phyloP scores from a whole-genome alignment of 2,797 vertebrate species.

The Gymnodraco acuticeps region DNA sequence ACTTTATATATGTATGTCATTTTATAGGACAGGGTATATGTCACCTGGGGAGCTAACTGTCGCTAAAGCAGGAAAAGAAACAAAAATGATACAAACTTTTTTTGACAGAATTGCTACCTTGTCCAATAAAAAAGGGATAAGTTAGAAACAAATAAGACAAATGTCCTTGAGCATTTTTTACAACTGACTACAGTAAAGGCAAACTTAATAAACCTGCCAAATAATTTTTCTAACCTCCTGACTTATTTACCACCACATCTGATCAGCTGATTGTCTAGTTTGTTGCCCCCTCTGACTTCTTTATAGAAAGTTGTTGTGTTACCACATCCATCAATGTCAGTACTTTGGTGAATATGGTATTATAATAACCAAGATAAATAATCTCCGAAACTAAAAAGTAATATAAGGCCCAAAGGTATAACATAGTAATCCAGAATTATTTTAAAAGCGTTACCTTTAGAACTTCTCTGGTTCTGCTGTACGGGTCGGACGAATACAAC shows the following conservation, averaged over 20 bases:
- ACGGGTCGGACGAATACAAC: conserved; percentile 85
- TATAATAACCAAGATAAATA: not conserved
- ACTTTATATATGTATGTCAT: too few species aligned
- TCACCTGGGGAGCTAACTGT: too few species aligned
- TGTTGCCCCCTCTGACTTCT: not conserved
- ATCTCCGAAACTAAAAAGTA: not conserved
- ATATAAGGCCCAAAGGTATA: not conserved
- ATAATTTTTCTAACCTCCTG: not conserved
- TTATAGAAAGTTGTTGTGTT: not conserved
- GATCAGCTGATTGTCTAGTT: not conserved
- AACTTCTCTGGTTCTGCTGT: conserved; percentile 79
- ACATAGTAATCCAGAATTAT: too few species aligned
- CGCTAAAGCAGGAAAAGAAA: too few species aligned
- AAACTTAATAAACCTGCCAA: not conserved
- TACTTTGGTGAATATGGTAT: not conserved
- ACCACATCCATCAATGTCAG: not conserved
- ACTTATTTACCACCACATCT: not conserved
- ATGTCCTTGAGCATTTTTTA: too few species aligned
- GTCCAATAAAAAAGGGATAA: too few species aligned
- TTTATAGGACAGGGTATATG: too few species aligned
- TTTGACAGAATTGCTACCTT: too few species aligned
- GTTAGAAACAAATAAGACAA: too few species aligned
- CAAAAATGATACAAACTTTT: too few species aligned
- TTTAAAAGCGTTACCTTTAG: conserved; percentile 82
- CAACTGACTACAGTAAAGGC: not conserved